Conservation (phyloP, 2,797 vertebrate species). For the Spinus pinus region DNA sequence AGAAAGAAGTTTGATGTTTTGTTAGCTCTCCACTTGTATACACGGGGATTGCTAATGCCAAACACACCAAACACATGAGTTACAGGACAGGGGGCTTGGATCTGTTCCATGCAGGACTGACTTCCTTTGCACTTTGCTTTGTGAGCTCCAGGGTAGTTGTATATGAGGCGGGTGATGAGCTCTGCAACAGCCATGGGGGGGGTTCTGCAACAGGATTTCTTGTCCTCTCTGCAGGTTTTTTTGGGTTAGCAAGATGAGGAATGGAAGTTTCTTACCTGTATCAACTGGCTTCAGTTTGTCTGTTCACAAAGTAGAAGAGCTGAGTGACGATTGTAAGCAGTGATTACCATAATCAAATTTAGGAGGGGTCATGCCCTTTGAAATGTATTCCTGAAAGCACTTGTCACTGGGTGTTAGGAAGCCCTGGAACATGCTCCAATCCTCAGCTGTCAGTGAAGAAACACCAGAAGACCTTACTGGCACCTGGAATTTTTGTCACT, state of each 20-base stretch:
- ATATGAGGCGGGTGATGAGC: accelerated
- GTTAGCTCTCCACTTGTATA: neutral
- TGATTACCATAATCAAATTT: neutral
- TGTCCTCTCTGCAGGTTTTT: neutral
- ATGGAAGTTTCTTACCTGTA: neutral
- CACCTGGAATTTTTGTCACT: neutral
- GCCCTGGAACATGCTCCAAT: neutral
- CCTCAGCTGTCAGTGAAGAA: neutral
- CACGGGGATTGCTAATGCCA: neutral
- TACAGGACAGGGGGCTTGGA: neutral
- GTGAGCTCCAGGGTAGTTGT: neutral
- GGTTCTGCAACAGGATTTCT: neutral
- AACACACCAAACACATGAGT: neutral
- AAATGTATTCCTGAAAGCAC: neutral
- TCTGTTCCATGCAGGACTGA: accelerated
- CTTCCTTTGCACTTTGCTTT: neutral
- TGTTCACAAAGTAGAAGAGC: neutral
- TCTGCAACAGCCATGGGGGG: neutral
- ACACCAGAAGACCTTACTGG: neutral
- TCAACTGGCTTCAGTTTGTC: neutral
- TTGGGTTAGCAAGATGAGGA: neutral
- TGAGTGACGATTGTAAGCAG: neutral
- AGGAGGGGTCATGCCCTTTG: neutral
- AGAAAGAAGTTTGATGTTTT: neutral
- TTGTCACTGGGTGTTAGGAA: neutral